Percentiles rank a stretch among this genome's conserved stretches.
Conservation (phyloP, 2,113 vertebrate species). For the Maccullochella peelii region DNA sequence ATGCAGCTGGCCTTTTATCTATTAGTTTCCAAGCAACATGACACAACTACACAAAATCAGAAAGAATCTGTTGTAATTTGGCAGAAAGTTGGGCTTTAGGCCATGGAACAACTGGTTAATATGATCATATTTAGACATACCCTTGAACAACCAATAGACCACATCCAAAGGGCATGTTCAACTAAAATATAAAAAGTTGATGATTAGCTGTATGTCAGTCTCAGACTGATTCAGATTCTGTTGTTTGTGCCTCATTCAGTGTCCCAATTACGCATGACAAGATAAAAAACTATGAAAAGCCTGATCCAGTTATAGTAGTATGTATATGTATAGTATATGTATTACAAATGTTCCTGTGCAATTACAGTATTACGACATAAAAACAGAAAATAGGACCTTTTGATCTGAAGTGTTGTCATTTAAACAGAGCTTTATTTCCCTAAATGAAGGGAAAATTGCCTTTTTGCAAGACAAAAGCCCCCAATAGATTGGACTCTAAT, state of each 20-base stretch:
- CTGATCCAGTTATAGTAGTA: constrained; percentile 40
- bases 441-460: constrained; percentile 67
- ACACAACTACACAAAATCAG: not conserved
- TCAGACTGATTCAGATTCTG: constrained; percentile 24
- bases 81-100: not conserved
- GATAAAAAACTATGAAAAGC: constrained; percentile 35
- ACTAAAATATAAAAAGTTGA: constrained; percentile 22
- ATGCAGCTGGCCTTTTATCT: not conserved
- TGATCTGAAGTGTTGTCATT: constrained; percentile 60
- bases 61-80: not conserved
- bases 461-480: constrained; percentile 64
- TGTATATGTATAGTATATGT: too few relatives aligned
- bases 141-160: not conserved
- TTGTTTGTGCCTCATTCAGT: constrained; percentile 36
- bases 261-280: constrained; percentile 28
- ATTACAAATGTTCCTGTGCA: constrained; percentile 44
- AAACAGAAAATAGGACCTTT: constrained; percentile 53
- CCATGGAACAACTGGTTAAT: not conserved
- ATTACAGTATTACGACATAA: constrained; percentile 31
- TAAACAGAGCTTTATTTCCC: constrained; percentile 62
- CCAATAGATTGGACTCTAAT: constrained; percentile 66
- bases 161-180: constrained; percentile 1
- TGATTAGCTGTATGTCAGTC: constrained; percentile 10
- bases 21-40: not conserved
- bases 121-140: not conserved